Evolutionary conservation across 2,113 vertebrate species (phyloP), one percentile per base, ranked within the genome.

Genomic region (Gymnocephalus cernua): DNA sequence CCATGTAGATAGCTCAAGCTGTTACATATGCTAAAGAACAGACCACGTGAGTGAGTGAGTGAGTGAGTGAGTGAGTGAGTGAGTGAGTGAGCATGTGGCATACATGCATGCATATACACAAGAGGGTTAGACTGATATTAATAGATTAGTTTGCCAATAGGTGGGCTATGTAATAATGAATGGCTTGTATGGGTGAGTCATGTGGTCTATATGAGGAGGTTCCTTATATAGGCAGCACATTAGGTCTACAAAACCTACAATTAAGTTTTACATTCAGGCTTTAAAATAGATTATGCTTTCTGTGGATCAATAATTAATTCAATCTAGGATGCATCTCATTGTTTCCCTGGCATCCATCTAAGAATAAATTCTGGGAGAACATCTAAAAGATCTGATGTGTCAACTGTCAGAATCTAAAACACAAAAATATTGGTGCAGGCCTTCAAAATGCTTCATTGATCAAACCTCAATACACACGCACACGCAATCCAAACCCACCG

Each of bases 401-500:
- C n/a, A 51, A 16, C 47, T 70, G 38, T 72, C 13, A 11, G 44
- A 67, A 53, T 27, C 23, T 35, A 13, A 68, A 80, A n/a, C 12
- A 65, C 14, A 62, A 59, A 73, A 61, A 79, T 35, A 77, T 71
- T 63, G 48, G n/a, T 63, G 15, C 23, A 3, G 6, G 53, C 27
- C 85, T 90, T 84, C 66, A 81, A 73, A 80, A 58, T 25, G 38
- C 62, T 44, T 21, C 51, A 74, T 38, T 78, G 79, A 91, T 89
- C 77, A 89, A 88, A 85, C 27, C 4, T 14, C 64, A 50, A 59
- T 1, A 47, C 41, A 69, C 45, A 73, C 57, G 79, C 70, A 72
- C 10, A 38, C 10, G 15, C 32, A 61, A 35, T 48, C 51, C 47
- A 88, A 83, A 94, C 96, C 95, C 89, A 99, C 98, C 97, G 95